Percentiles rank a stretch among this genome's conserved stretches.
Evolutionary conservation across 2,888 invertebrate genomes (phyloP).

Genomic region (Troides helena): DNA sequence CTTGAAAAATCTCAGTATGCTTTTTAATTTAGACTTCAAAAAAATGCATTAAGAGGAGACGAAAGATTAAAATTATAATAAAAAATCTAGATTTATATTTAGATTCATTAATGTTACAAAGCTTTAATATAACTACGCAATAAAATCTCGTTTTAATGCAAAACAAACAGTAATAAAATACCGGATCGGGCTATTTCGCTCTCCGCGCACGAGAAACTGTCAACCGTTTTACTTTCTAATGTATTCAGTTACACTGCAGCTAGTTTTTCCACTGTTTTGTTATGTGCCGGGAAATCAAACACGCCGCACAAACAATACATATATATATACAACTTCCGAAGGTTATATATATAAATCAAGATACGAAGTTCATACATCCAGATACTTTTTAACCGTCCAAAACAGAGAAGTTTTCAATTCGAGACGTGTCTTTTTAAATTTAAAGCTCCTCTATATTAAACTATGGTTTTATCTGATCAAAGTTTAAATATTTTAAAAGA

Average conservation of each 20-base stretch:
- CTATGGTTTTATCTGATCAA: no score
- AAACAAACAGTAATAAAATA: constrained; percentile 27
- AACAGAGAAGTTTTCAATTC: no score
- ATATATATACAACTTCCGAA: not conserved
- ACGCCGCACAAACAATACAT: not conserved
- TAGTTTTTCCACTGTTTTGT: constrained; percentile 22
- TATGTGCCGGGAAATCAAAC: constrained; percentile 12
- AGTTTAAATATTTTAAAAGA: no score
- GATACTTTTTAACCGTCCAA: no score
- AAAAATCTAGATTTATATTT: not conserved
- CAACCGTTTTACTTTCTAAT: constrained; percentile 30
- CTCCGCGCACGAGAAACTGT: constrained; percentile 22
- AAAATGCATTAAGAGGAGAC: no score
- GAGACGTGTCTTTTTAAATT: no score
- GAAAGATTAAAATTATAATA: not conserved
- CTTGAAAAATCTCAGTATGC: no score
- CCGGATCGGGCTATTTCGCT: constrained; percentile 23
- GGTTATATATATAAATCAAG: not conserved
- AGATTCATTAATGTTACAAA: not conserved
- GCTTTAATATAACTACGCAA: constrained; percentile 4
- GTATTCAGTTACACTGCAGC: constrained; percentile 27
- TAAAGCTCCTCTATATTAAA: no score
- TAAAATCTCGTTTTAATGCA: not conserved
- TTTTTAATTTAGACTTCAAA: no score
- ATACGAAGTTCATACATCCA: no score